Conservation (phyloP, 2,888 invertebrate genomes). For the Rhyacophila evoluta region DNA sequence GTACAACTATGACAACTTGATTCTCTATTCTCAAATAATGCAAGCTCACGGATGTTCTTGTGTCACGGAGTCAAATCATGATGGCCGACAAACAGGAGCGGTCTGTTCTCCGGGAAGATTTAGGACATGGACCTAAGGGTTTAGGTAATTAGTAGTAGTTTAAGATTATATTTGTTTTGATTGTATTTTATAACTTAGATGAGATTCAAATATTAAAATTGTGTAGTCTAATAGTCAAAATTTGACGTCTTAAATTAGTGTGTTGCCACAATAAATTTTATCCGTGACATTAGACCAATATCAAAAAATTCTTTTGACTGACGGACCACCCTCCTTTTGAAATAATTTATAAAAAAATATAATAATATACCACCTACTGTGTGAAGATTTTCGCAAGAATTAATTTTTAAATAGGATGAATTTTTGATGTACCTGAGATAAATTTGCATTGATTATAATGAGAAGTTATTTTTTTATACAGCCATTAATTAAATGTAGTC, state of each 20-base stretch:
- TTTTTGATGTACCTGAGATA: no score
- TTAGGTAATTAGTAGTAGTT: constrained; percentile 63
- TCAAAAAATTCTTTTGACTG: neutral
- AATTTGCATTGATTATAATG: no score
- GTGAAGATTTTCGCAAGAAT: no score
- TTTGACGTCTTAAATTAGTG: neutral
- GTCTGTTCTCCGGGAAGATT: constrained; percentile 62
- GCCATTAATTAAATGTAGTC: no score
- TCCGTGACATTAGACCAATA: neutral
- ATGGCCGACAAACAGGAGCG: constrained; percentile 16
- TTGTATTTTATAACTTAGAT: no score
- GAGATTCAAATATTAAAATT: no score
- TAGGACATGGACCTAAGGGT: constrained; percentile 70
- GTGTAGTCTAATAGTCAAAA: no score
- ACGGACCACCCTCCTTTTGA: no score
- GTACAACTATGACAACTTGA: constrained; percentile 41
- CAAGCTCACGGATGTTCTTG: constrained; percentile 58
- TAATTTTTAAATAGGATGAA: no score
- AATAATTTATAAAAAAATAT: no score
- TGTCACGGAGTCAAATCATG: constrained; percentile 43
- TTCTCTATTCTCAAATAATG: constrained; percentile 57
- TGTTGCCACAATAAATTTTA: neutral
- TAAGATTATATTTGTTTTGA: neutral
- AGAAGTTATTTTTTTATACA: no score
- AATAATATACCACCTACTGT: no score